Evolutionary conservation across 2,888 invertebrate genomes (phyloP), one percentile per base, ranked within the genome.

Genomic region (Furcula furcula): DNA sequence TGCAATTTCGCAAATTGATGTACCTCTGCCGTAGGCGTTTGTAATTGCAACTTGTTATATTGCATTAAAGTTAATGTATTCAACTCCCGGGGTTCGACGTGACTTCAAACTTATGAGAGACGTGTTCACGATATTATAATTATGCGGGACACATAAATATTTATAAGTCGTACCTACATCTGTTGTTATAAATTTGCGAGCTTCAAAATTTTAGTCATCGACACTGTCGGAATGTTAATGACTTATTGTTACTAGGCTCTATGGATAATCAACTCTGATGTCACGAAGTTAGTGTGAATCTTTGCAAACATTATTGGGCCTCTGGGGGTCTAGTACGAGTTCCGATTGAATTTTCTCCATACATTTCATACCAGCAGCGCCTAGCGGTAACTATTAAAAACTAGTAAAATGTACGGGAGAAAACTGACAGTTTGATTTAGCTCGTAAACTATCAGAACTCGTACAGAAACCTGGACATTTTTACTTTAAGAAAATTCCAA

Each of bases 1-100:
- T 76, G 82, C 81, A 84, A 87, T 87, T 77, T 85, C 43, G 61
- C 64, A 84, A 86, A 85, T 86, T 80, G 81, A 78, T 57, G 71
- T 81, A 80, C 74, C 78, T 71, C 47, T 62, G 76, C 76, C 78
- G 62, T 65, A 60, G 77, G 82, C 72, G 62, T 72, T 69, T 70
- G 59, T 74, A 74, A 82, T 84, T 83, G 77, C 79, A 70, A 65
- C 72, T 78, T 71, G 75, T 76, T 79, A 76, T 63, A 57, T n/a
- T 75, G 72, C 69, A 68, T 73, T 72, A 65, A 23, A 12, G 12
- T 11, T 11, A 23, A 12, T 12, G 14, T 26, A n/a, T 26, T 14
- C 31, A 11, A 36, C 36, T 48, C 35, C 36, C 32, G 33, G 31
- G 48, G 54, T 50, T 47, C 44, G 36, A 47, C 58, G 55, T 56